These are phyloP conservation scores for Kradibia gibbosae DNA, from an alignment of 1,140 invertebrate species.

Conservation along the genomic window DNA sequence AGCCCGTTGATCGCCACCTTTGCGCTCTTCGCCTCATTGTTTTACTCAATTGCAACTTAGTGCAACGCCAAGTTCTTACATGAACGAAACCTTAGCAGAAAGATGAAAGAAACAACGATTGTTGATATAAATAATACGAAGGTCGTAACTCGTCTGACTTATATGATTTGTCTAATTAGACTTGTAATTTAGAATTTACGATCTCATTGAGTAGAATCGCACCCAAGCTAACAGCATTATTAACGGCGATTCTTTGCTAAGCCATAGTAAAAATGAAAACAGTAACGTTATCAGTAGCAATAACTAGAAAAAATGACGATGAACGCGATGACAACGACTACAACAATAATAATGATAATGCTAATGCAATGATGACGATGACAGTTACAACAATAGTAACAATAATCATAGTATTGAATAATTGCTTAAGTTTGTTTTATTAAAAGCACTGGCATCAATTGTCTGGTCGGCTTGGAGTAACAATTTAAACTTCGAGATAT, in stretches of 20 bases:
- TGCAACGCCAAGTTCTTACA: not conserved
- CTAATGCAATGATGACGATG: not conserved
- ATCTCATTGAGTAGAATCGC: not conserved
- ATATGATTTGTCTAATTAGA: slow-evolving; percentile 10
- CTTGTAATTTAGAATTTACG: not conserved
- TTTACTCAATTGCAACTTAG: not conserved
- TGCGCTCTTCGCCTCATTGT: not conserved
- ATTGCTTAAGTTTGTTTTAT: slow-evolving; percentile 10
- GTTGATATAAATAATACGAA: slow-evolving; percentile 21
- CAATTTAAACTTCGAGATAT: not conserved
- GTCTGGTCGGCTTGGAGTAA: not conserved
- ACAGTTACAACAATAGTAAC: not conserved
- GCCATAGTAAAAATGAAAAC: not conserved
- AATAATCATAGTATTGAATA: not conserved
- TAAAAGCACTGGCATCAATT: slow-evolving; percentile 1
- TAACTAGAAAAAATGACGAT: not conserved
- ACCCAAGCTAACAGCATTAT: not conserved
- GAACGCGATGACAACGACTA: not conserved
- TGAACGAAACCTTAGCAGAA: not conserved
- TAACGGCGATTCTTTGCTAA: not conserved
- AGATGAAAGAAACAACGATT: not conserved
- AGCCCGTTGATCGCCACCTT: too few relatives aligned
- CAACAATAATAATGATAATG: not conserved
- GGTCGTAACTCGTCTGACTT: slow-evolving; percentile 14
- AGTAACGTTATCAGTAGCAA: not conserved